These are phyloP conservation scores for Forpus xanthops DNA, from an alignment of 2,797 vertebrate genomes.

Conservation along the genomic window DNA sequence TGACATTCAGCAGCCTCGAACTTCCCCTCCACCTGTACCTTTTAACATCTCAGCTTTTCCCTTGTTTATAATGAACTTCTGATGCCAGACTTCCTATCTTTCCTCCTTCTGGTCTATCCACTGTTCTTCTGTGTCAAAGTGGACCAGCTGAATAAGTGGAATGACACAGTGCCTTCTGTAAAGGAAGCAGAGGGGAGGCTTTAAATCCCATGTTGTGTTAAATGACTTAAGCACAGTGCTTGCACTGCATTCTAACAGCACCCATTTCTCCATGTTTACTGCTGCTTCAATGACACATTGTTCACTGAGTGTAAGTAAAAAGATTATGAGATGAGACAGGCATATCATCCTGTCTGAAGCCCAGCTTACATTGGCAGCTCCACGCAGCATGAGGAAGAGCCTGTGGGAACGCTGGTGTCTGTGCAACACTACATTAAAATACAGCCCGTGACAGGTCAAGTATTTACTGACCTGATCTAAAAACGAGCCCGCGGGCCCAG, in stretches of 20 bases:
- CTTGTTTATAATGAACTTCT: not conserved
- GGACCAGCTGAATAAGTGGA: not conserved
- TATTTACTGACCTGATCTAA: not conserved
- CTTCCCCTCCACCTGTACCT: not conserved
- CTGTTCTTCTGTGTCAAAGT: not conserved
- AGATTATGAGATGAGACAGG: constrained; percentile 58
- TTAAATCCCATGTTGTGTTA: not conserved
- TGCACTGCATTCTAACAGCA: not conserved
- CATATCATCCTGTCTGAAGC: constrained; percentile 42
- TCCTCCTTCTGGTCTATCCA: not conserved
- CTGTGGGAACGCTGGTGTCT: not conserved
- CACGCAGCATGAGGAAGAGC: not conserved
- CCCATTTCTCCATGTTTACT: not conserved
- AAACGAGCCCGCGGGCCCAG: not conserved
- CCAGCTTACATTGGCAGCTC: constrained; percentile 22
- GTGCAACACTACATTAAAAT: not conserved
- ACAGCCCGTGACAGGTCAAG: not conserved
- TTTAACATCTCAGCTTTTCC: not conserved
- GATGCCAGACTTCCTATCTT: not conserved
- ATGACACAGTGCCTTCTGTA: not conserved
- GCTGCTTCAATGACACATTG: constrained; percentile 2
- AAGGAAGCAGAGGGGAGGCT: not conserved
- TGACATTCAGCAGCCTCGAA: not conserved
- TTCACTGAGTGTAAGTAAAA: constrained; percentile 16
- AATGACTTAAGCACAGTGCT: not conserved